Conservation (phyloP, 2,797 vertebrate genomes). For the Enteromius treurensis region DNA sequence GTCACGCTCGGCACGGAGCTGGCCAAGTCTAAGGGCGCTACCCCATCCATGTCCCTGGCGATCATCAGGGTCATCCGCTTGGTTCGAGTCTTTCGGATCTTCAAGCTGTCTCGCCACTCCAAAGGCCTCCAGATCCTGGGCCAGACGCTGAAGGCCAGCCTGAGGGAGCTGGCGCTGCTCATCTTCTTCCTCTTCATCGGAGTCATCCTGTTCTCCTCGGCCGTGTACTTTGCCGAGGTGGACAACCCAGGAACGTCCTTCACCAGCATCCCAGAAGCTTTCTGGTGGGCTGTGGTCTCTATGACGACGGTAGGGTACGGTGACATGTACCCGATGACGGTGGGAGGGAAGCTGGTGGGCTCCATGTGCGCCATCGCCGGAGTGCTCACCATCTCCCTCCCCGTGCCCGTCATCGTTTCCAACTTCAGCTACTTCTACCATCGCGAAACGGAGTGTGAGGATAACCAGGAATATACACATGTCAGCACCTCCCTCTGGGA, state of each 20-base stretch:
- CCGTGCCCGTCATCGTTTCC: slow-evolving; percentile 92
- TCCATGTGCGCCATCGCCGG: slow-evolving; percentile 94
- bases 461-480: slow-evolving; percentile 78
- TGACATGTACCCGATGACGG: slow-evolving; percentile 90
- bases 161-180: slow-evolving; percentile 90
- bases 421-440: slow-evolving; percentile 97
- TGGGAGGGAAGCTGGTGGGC: slow-evolving; percentile 91
- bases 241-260: slow-evolving; percentile 82
- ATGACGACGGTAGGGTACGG: slow-evolving; percentile 96
- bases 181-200: slow-evolving; percentile 97
- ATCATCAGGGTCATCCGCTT: slow-evolving; percentile 90
- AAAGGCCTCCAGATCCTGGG: slow-evolving; percentile 92
- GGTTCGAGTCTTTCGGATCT: slow-evolving; percentile 92
- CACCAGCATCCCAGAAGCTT: slow-evolving; percentile 93
- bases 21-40: slow-evolving; percentile 80
- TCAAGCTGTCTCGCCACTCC: slow-evolving; percentile 92
- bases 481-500: slow-evolving; percentile 81
- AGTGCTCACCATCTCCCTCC: slow-evolving; percentile 92
- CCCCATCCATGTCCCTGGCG: slow-evolving; percentile 87
- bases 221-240: slow-evolving; percentile 92
- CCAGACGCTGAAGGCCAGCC: slow-evolving; percentile 90
- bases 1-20: slow-evolving; percentile 91
- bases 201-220: slow-evolving; percentile 91
- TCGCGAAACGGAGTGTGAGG: slow-evolving; percentile 84
- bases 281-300: slow-evolving; percentile 96